These are phyloP conservation scores for Epirrita christyi DNA, from an alignment of 2,888 invertebrate species.

Conservation along the genomic window DNA sequence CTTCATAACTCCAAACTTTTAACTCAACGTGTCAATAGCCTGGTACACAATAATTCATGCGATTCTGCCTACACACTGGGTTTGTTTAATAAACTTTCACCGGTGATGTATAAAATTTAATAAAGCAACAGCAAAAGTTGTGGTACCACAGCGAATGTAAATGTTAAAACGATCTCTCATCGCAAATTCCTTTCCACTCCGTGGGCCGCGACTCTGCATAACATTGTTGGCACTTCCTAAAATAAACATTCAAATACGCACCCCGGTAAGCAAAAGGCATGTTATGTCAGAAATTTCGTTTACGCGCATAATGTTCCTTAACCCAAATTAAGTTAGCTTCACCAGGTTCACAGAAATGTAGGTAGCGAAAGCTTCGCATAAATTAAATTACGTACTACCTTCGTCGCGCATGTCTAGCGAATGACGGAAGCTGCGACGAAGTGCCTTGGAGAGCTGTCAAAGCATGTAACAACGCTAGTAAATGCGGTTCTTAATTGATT, in stretches of 20 bases:
- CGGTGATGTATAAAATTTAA: constrained; percentile 25
- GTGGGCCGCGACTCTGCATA: constrained; percentile 19
- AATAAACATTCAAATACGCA: constrained; percentile 32
- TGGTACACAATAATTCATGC: not conserved
- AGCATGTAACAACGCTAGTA: constrained; percentile 57
- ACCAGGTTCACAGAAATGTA: constrained; percentile 42
- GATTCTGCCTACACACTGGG: constrained; percentile 5
- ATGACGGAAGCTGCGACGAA: constrained; percentile 9
- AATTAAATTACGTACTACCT: constrained; percentile 38
- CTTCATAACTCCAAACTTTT: not conserved
- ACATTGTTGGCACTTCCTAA: constrained; percentile 33
- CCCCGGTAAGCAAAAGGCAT: constrained; percentile 30
- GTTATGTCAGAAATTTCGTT: constrained; percentile 37
- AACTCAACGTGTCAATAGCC: not conserved
- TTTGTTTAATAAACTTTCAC: constrained; percentile 19
- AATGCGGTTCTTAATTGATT: constrained; percentile 61
- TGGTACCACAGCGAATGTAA: constrained; percentile 27
- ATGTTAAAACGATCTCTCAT: constrained; percentile 28
- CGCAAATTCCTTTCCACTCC: constrained; percentile 18
- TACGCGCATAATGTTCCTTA: constrained; percentile 37
- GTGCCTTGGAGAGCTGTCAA: constrained; percentile 54
- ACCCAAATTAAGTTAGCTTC: constrained; percentile 47
- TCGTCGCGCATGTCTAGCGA: constrained; percentile 1
- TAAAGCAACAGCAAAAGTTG: constrained; percentile 21
- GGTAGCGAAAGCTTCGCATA: constrained; percentile 35